Conservation (phyloP, 2,113 vertebrate species). For the Sterrhoptilus dennistouni region DNA sequence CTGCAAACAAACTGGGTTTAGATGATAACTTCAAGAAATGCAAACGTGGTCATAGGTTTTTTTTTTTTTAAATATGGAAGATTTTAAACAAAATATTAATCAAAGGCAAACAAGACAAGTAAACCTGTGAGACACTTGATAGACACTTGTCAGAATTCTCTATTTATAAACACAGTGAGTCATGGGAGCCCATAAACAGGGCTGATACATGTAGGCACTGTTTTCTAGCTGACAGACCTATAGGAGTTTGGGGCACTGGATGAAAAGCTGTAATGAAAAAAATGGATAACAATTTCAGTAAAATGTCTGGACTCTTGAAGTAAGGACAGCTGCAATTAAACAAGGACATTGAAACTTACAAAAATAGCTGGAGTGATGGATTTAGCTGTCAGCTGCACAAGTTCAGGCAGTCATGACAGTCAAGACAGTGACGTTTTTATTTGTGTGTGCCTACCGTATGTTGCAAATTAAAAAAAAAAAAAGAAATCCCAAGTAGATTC, state of each 20-base stretch:
- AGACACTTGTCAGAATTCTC: not conserved
- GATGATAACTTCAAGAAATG: not conserved
- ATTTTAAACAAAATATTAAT: not conserved
- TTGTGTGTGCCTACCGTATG: not conserved
- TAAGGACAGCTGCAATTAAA: not conserved
- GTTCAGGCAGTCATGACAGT: not conserved
- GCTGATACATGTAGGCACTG: fast-evolving
- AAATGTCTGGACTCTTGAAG: not conserved
- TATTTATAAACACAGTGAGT: not conserved
- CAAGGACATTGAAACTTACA: not conserved
- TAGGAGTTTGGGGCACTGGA: not conserved
- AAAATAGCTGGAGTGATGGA: not conserved
- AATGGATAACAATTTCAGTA: not conserved
- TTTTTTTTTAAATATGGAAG: not conserved
- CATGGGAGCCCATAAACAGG: not conserved
- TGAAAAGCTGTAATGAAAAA: not conserved
- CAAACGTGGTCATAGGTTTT: fast-evolving
- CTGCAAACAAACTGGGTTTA: not conserved
- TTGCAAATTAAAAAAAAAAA: not conserved
- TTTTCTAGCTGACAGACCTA: not conserved
- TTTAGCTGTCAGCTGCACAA: not conserved
- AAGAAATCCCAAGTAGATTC: not conserved
- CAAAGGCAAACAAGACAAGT: not conserved
- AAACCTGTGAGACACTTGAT: not conserved
- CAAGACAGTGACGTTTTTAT: not conserved